phyloP scores from a whole-genome alignment of 2,797 vertebrate genomes.

The Hydrocynus forskahlii region DNA sequence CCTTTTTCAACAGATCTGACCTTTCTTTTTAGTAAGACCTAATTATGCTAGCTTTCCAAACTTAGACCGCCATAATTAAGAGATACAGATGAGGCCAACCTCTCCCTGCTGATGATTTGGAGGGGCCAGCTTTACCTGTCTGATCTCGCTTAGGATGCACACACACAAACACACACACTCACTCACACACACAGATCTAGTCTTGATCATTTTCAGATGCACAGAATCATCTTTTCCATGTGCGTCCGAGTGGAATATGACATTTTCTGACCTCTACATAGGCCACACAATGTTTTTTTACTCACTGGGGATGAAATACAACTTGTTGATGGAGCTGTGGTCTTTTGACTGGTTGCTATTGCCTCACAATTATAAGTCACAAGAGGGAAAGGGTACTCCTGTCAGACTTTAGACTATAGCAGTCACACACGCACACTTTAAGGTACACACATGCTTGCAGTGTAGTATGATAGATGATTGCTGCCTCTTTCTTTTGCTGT shows the following conservation, averaged over 20 bases:
- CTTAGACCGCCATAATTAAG: conserved; percentile 35
- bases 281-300: conserved; percentile 6
- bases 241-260: neutral
- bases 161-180: conserved; percentile 16
- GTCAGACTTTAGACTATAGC: neutral
- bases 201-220: too few relatives aligned
- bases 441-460: neutral
- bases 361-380: conserved; percentile 54
- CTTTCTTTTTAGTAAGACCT: conserved; percentile 45
- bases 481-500: conserved; percentile 31
- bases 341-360: conserved; percentile 51
- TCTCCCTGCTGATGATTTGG: conserved; percentile 2
- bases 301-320: conserved; percentile 37
- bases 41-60: conserved; percentile 43
- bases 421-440: neutral
- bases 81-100: conserved; percentile 29
- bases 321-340: conserved; percentile 46
- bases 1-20: conserved; percentile 40
- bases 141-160: neutral
- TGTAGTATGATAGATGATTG: conserved; percentile 44
- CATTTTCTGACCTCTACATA: neutral
- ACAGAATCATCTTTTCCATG: neutral
- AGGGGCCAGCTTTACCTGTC: conserved; percentile 20
- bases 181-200: conserved; percentile 7
- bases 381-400: conserved; percentile 19